Conservation (phyloP, 2,113 vertebrate species). For the Oncorhynchus keta region DNA sequence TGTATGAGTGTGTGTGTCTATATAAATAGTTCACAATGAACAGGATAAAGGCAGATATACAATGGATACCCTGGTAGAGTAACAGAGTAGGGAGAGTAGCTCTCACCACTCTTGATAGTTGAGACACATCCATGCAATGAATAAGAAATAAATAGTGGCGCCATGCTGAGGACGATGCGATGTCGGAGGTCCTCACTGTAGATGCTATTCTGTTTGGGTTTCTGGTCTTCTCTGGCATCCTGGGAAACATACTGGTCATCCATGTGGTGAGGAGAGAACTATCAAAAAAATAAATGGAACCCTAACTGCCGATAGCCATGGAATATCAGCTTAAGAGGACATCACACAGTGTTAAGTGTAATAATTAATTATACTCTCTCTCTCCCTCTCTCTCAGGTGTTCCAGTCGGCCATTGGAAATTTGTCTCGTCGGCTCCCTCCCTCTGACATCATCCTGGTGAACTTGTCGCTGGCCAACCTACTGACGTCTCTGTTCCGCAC, state of each 20-base stretch:
- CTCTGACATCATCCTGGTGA: slow-evolving; percentile 73
- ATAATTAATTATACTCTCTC: not conserved
- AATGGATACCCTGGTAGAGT: not conserved
- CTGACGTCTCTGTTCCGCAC: slow-evolving; percentile 76
- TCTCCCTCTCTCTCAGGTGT: slow-evolving; percentile 58
- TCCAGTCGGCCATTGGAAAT: slow-evolving; percentile 59
- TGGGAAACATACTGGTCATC: slow-evolving; percentile 78
- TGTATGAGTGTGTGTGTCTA: not conserved
- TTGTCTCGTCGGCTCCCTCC: slow-evolving; percentile 56
- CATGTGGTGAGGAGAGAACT: slow-evolving; percentile 63
- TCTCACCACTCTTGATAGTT: not conserved
- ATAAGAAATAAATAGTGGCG: slow-evolving; percentile 13
- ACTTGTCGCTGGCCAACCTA: slow-evolving; percentile 77
- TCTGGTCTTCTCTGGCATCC: slow-evolving; percentile 74
- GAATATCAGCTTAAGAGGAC: not conserved
- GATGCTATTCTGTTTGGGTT: slow-evolving; percentile 74
- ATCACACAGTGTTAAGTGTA: not conserved
- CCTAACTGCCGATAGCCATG: not conserved
- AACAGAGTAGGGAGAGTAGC: not conserved
- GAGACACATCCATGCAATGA: not conserved
- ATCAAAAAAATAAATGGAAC: not conserved
- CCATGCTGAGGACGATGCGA: slow-evolving; percentile 49
- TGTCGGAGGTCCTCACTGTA: slow-evolving; percentile 67
- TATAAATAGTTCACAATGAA: slow-evolving; percentile 43
- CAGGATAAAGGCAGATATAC: not conserved